A percentile compares a stretch with the other conserved stretches of the same genome.
phyloP scores from a whole-genome alignment of 2,113 vertebrate species.

The Redunca redunca region DNA sequence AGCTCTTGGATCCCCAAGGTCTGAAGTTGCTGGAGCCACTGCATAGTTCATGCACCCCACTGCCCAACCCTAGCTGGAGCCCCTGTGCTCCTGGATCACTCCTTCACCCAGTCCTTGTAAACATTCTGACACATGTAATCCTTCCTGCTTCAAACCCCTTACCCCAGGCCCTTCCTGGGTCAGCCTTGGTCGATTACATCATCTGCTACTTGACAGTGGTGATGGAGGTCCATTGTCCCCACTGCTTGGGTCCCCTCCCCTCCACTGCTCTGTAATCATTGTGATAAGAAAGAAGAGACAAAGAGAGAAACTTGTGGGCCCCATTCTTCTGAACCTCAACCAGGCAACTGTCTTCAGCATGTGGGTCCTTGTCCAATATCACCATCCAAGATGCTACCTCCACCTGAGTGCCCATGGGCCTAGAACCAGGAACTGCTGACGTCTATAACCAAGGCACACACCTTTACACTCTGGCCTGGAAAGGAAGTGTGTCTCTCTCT shows the following conservation, averaged over 20 bases:
- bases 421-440: not conserved
- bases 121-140: not conserved
- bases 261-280: not conserved
- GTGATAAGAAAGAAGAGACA: not conserved
- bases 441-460: not conserved
- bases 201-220: not conserved
- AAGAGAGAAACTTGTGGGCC: not conserved
- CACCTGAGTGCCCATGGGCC: not conserved
- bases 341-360: not conserved
- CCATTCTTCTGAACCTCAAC: not conserved
- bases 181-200: not conserved
- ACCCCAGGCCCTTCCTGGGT: not conserved
- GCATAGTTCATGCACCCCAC: not conserved
- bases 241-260: not conserved
- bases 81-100: not conserved
- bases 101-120: not conserved
- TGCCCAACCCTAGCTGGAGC: not conserved
- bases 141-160: not conserved
- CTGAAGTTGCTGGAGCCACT: not conserved
- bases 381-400: not conserved
- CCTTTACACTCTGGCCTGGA: not conserved
- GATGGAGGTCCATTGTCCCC: not conserved
- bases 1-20: not conserved
- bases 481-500: not conserved
- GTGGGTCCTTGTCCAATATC: not conserved